These are phyloP conservation scores for Littorina saxatilis DNA, from an alignment of 1,140 invertebrate genomes.

Conservation along the genomic window DNA sequence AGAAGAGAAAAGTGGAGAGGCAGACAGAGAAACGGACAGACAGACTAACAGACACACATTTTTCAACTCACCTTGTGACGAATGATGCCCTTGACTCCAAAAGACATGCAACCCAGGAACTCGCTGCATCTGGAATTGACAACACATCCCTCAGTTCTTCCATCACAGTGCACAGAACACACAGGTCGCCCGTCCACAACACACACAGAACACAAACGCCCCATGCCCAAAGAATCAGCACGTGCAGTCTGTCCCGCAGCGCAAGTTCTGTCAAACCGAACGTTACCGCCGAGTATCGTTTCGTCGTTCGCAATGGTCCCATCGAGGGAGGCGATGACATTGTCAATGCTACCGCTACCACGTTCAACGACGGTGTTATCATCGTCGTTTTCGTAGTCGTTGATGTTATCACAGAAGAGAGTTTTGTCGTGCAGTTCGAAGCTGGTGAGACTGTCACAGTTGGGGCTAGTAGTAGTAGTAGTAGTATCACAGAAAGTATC, in stretches of 20 bases:
- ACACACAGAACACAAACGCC: neutral
- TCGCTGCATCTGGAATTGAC: slow-evolving; percentile 16
- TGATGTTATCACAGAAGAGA: neutral
- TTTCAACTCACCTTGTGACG: neutral
- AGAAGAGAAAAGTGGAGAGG: too few species aligned
- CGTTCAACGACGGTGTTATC: neutral
- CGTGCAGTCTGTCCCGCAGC: neutral
- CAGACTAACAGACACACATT: too few species aligned
- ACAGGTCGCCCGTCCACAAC: neutral
- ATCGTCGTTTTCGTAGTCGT: neutral
- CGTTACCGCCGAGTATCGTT: neutral
- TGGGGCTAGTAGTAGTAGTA: neutral
- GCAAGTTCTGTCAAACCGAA: neutral
- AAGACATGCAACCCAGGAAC: slow-evolving; percentile 20
- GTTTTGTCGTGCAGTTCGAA: neutral
- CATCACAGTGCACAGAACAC: neutral
- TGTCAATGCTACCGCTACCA: neutral
- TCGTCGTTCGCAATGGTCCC: neutral
- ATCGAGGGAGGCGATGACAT: too few species aligned
- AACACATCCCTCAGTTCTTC: neutral
- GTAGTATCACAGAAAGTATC: too few species aligned
- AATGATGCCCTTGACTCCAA: slow-evolving; percentile 8
- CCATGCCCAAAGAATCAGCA: neutral
- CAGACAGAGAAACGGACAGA: too few species aligned
- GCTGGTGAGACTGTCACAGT: neutral